A percentile compares a stretch with the other conserved stretches of the same genome.
These are phyloP conservation scores for Rhagoletis zephyria DNA, from an alignment of 1,140 invertebrate genomes.

Conservation along the genomic window DNA sequence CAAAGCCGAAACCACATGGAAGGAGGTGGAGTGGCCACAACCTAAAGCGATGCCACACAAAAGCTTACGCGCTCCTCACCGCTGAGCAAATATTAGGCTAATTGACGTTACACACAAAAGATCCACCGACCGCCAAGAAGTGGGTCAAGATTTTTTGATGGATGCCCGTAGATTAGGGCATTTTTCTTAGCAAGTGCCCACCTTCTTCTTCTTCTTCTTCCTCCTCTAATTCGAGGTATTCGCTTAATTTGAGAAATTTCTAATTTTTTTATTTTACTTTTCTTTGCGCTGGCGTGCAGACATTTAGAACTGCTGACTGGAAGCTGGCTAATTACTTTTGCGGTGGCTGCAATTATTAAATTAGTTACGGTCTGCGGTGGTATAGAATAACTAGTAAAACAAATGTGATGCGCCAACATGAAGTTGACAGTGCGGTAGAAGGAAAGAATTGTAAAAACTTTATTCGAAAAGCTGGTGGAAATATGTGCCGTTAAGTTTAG, in stretches of 20 bases:
- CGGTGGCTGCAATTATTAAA: constrained; percentile 17
- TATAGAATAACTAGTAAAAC: neutral
- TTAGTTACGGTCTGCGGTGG: constrained; percentile 18
- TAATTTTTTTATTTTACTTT: neutral
- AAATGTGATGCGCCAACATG: neutral
- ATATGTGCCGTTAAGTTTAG: neutral
- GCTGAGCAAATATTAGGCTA: neutral
- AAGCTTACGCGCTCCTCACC: neutral
- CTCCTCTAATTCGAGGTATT: neutral
- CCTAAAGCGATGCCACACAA: neutral
- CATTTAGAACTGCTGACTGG: neutral
- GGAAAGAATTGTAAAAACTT: neutral
- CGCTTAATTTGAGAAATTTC: constrained; percentile 27
- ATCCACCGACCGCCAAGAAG: neutral
- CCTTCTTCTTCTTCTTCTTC: neutral
- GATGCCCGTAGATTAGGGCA: constrained; percentile 23
- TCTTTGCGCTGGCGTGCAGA: neutral
- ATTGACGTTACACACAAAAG: constrained; percentile 32
- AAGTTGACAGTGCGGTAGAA: neutral
- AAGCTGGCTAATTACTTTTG: neutral
- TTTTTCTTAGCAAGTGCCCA: neutral
- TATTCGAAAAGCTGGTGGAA: neutral
- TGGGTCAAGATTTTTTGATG: constrained; percentile 31
- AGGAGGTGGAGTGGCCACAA: neutral
- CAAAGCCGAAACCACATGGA: neutral